A percentile compares a stretch with the other conserved stretches of the same genome.
Conservation (phyloP, 2,113 vertebrate genomes). For the Leucopternis melanops region DNA sequence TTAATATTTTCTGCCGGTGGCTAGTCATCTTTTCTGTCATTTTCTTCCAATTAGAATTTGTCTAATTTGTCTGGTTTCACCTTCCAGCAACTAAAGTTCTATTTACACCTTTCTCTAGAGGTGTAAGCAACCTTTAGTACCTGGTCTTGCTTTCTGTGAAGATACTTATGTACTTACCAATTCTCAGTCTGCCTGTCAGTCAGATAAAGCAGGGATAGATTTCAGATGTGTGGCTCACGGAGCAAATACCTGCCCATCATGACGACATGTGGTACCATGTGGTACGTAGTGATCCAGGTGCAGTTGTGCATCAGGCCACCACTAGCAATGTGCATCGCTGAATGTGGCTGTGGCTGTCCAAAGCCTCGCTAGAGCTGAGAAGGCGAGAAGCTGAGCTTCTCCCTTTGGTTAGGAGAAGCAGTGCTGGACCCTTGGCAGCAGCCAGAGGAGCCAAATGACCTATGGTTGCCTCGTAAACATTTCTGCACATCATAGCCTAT, state of each 20-base stretch:
- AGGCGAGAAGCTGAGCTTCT: neutral
- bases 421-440: neutral
- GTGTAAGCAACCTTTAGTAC: neutral
- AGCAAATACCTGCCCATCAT: neutral
- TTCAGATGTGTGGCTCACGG: neutral
- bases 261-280: fast-evolving
- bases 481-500: neutral
- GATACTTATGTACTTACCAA: neutral
- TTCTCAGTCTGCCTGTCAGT: neutral
- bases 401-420: neutral
- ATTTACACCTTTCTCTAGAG: neutral
- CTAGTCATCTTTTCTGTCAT: neutral
- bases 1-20: neutral
- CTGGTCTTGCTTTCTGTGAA: neutral
- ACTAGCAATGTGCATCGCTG: neutral
- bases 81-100: neutral
- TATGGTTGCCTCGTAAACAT: neutral
- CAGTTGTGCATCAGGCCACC: neutral
- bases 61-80: neutral
- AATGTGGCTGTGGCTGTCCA: neutral
- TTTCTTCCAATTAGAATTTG: neutral
- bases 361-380: neutral
- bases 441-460: neutral
- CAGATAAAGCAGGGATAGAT: neutral
- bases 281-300: fast-evolving